These are phyloP conservation scores for Neopipo cinnamomea DNA, from an alignment of 2,113 vertebrate genomes.

Conservation along the genomic window DNA sequence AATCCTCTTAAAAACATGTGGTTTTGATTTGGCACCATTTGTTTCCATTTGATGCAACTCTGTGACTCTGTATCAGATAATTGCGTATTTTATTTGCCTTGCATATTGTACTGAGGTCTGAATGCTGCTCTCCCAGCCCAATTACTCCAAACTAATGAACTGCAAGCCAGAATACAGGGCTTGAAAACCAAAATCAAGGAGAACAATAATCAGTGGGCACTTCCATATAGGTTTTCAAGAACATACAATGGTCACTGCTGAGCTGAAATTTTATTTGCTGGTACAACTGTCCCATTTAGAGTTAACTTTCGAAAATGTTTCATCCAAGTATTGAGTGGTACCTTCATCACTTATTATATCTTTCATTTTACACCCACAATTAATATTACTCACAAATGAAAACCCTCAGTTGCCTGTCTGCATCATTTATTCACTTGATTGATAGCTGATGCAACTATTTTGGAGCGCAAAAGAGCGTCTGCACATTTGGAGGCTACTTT, in stretches of 20 bases:
- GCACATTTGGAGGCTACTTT: background rate
- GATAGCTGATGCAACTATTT: constrained; percentile 30
- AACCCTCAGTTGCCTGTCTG: background rate
- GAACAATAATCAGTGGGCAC: background rate
- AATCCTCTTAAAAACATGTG: constrained; percentile 49
- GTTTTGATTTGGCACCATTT: constrained; percentile 40
- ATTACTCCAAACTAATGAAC: background rate
- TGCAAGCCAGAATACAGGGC: background rate
- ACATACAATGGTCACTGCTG: background rate
- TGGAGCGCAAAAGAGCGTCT: background rate
- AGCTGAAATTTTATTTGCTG: background rate
- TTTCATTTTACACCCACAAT: constrained; percentile 57
- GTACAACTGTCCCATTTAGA: background rate
- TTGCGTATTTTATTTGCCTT: constrained; percentile 37
- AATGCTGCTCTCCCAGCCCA: background rate
- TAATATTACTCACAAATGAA: constrained; percentile 45
- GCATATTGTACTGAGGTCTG: background rate
- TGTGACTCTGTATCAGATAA: constrained; percentile 45
- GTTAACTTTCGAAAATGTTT: background rate
- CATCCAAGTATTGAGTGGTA: constrained; percentile 1
- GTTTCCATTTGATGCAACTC: constrained; percentile 40
- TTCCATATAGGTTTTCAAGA: background rate
- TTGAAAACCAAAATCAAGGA: background rate
- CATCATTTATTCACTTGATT: constrained; percentile 22
- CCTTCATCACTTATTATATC: constrained; percentile 22